phyloP scores from a whole-genome alignment of 2,113 vertebrate species.

The Micronycteris hirsuta region DNA sequence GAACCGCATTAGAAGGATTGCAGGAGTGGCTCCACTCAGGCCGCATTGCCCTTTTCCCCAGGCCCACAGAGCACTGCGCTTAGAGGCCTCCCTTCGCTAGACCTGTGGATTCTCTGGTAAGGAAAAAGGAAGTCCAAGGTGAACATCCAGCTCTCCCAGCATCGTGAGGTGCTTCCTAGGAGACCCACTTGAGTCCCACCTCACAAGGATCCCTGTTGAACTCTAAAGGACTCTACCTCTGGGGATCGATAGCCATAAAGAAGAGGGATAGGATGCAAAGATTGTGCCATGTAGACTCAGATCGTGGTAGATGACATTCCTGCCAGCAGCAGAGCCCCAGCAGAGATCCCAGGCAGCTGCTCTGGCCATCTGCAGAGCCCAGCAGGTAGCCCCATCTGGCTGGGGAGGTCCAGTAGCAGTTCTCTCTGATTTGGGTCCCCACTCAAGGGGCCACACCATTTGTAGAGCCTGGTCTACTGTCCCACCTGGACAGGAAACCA shows the following conservation, averaged over 20 bases:
- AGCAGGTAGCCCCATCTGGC: not conserved
- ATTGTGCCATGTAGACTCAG: not conserved
- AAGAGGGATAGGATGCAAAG: not conserved
- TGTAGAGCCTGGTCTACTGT: not conserved
- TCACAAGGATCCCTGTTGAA: not conserved
- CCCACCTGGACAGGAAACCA: not conserved
- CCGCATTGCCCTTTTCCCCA: rapidly evolving
- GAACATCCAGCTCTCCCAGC: not conserved
- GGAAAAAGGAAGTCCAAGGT: not conserved
- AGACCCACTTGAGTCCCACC: not conserved
- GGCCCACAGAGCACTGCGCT: not conserved
- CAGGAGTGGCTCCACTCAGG: not conserved
- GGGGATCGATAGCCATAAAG: not conserved
- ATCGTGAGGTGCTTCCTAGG: not conserved
- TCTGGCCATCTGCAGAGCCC: not conserved
- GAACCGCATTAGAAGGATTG: not conserved
- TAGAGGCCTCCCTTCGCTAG: not conserved
- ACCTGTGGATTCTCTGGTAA: not conserved
- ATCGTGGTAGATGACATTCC: not conserved
- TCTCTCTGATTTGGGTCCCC: not conserved
- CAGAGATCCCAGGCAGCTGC: not conserved
- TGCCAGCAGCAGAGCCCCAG: not conserved
- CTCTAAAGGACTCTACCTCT: not conserved
- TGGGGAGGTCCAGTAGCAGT: not conserved
- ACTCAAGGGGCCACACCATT: not conserved